Evolutionary conservation across 2,888 invertebrate species (phyloP).

Genomic region (Encarsia formosa): DNA sequence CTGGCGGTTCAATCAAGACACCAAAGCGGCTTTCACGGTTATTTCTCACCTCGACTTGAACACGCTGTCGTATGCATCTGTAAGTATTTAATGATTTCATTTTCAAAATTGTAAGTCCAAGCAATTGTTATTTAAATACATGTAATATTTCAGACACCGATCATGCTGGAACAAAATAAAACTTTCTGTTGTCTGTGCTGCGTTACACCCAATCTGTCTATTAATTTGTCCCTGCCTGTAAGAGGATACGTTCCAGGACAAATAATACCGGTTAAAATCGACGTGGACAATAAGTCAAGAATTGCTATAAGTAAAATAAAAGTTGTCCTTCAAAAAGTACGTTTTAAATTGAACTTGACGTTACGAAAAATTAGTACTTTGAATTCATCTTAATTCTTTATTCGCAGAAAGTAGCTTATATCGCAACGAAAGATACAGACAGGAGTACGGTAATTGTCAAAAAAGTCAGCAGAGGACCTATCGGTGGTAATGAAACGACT

Average conservation of each 20-base stretch:
- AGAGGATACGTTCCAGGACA: conserved; percentile 76
- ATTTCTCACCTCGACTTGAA: conserved; percentile 80
- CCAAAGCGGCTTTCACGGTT: conserved; percentile 76
- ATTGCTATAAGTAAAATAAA: conserved; percentile 62
- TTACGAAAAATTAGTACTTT: not conserved
- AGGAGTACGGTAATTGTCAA: conserved; percentile 59
- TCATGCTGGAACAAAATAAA: conserved; percentile 67
- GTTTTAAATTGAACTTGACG: too few species aligned
- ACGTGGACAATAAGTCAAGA: conserved; percentile 73
- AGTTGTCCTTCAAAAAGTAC: conserved; percentile 64
- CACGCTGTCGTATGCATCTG: conserved; percentile 66
- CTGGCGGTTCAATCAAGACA: conserved; percentile 80
- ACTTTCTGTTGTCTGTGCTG: conserved; percentile 78
- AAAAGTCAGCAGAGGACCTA: conserved; percentile 65
- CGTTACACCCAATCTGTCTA: conserved; percentile 66
- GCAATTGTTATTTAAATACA: too few species aligned
- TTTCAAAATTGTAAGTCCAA: too few species aligned
- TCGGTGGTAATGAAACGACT: conserved; percentile 59
- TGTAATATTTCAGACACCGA: conserved; percentile 57
- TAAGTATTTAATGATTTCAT: conserved; percentile 43
- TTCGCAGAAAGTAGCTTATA: conserved; percentile 61
- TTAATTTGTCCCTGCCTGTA: conserved; percentile 66
- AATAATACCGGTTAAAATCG: conserved; percentile 65
- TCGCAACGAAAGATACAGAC: conserved; percentile 60
- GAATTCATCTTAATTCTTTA: not conserved